Base-by-base conservation (phyloP, 1,140 invertebrate genomes). In the Araneus ventricosus region DNA sequence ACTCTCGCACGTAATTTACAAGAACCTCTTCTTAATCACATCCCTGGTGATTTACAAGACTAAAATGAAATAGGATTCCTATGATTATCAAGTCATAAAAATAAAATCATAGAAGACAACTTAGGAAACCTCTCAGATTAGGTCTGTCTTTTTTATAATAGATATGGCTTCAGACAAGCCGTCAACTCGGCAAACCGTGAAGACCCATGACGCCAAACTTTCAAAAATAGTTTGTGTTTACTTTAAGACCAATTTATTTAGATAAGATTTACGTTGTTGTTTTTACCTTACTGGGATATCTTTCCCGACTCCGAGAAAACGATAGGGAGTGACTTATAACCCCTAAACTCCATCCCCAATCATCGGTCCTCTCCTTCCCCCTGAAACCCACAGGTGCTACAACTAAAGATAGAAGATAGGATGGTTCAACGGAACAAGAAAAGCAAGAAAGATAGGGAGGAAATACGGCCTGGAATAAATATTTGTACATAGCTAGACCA, bases 401-500 rank as follows among this genome's bases (percentile, higher is more conserved):
- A 75, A 70, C 61, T 17, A 70, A 88, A 70, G 87, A 88, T 88
- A 88, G 63, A 88, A 57, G 24, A 88, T 39, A 57, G 39, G n/a
- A 88, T 20, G 24, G 84, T 22, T 52, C 8, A 10, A 27, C 27
- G 27, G 52, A 27, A 61, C 24, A 86, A 37, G 84, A 41, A 86
- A 41, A 57, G 39, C 17, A 84, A 52, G 27, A n/a, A 57, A 27
- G 80, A 84, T 84, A 52, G 7, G 80, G 7, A 30, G 27, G 80
- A 84, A 84, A 84, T 27, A 52, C 41, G 22, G 85, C 30, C 34
- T 63, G 27, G 61, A 61, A 87, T 87, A 87, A 87, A 87, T 87
- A 87, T 87, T 87, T 87, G 52, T 34, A 87, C 52, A 59, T 27
- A 63, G 34, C 30, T 24, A 37, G 24, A 63, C 57, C 59, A 87